These are phyloP conservation scores for Dendrolimus kikuchii DNA, from an alignment of 1,140 invertebrate genomes.

Conservation along the genomic window DNA sequence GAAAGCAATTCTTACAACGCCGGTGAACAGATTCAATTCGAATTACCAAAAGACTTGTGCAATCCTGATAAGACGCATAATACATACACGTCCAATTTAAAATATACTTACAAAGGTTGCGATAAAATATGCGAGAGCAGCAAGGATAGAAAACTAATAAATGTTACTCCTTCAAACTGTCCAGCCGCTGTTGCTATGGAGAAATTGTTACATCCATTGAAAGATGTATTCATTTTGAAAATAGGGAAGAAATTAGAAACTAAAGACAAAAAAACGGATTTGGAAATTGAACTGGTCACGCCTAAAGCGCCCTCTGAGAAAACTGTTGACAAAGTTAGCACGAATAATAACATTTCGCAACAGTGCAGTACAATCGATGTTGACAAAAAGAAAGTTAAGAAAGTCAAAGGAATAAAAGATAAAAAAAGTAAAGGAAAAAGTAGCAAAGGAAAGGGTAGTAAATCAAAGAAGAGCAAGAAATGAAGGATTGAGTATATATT, in stretches of 20 bases:
- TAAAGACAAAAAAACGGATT: constrained; percentile 60
- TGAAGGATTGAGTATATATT: too few species aligned
- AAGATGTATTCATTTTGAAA: constrained; percentile 63
- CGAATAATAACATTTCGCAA: constrained; percentile 27
- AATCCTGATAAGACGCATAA: constrained; percentile 27
- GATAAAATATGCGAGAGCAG: constrained; percentile 24
- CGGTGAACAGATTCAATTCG: constrained; percentile 59
- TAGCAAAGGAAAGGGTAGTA: constrained; percentile 26
- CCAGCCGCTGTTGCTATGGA: constrained; percentile 46
- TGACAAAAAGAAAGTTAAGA: constrained; percentile 21
- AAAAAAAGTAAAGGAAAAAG: constrained; percentile 27
- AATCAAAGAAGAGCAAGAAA: constrained; percentile 10
- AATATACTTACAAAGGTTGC: constrained; percentile 43
- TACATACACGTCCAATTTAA: constrained; percentile 46
- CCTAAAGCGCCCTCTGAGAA: constrained; percentile 39
- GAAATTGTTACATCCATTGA: constrained; percentile 44
- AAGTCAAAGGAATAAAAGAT: constrained; percentile 22
- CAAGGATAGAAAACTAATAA: constrained; percentile 48
- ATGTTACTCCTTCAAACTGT: constrained; percentile 53
- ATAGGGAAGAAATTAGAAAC: constrained; percentile 63
- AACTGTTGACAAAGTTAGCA: constrained; percentile 14
- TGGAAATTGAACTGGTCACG: constrained; percentile 59
- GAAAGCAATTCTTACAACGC: constrained; percentile 46
- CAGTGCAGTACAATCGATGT: constrained; percentile 35
- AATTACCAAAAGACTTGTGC: constrained; percentile 38